Evolutionary conservation across 1,140 invertebrate species (phyloP), one percentile per base, ranked within the genome.

Genomic region (Potamilus streckersoni): DNA sequence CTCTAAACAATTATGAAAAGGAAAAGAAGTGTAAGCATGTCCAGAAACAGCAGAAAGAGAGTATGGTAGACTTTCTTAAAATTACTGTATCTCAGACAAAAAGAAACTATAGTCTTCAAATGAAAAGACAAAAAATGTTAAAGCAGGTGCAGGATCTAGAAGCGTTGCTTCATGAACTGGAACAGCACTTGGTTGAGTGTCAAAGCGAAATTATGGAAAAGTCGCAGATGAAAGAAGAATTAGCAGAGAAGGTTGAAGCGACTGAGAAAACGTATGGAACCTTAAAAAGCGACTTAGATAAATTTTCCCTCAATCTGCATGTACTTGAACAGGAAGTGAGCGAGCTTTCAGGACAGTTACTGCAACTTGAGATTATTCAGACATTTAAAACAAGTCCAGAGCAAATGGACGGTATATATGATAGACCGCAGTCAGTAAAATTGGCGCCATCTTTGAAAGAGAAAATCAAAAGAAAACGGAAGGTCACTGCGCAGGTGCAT

Each of bases 11-110:
- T 27, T 85, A 77, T 65, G 77, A 79, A 63, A 74, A 79, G 16
- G 78, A 84, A 59, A 84, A 85, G 73, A 79, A 82, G 31, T 69
- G 70, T 58, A 85, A 84, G 64, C 62, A 73, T 63, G 81, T 73
- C 49, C 85, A 87, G 69, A 84, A 85, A 70, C 80, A 82, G 65
- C 86, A 88, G 73, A 89, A 88, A 72, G 86, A 87, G 65, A 87
- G 80, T 73, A 88, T 88, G 83, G 84, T 84, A 17, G 88, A 87
- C 66, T 89, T 89, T 77, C 77, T 89, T 6, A 87, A 88, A 71
- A 77, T 89, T 17, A 88, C 86, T 19, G 79, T 88, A 27, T 79
- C 85, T 14, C 87, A 89, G 71, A 88, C 86, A 5, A 85, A 85
- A 70, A 79, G 80, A 62, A 88, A 88, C 67, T 87, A 86, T 74